Evolutionary conservation across 1,140 invertebrate species (phyloP).

Genomic region (Aplysia californica): DNA sequence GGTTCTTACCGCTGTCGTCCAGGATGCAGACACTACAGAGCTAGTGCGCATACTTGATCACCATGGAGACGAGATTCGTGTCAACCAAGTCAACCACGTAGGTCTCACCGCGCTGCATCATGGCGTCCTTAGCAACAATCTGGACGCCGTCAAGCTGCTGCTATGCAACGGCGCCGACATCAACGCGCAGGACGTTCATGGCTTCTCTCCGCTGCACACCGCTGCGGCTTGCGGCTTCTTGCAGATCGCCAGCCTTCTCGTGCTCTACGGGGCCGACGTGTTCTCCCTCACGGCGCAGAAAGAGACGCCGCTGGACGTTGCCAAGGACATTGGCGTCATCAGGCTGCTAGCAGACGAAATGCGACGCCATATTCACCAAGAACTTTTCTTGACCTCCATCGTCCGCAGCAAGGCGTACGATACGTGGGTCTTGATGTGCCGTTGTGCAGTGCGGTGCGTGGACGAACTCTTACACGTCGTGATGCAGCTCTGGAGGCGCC

Average conservation of each 20-base stretch:
- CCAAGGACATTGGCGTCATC: constrained; percentile 50
- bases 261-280: constrained; percentile 55
- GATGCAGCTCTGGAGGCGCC: constrained; percentile 21
- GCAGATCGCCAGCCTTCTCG: constrained; percentile 77
- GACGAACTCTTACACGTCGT: constrained; percentile 9
- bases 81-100: constrained; percentile 55
- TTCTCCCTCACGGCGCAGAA: constrained; percentile 48
- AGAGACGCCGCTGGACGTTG: constrained; percentile 55
- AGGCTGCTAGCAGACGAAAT: constrained; percentile 53
- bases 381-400: constrained; percentile 42
- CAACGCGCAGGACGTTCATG: constrained; percentile 96
- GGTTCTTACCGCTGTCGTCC: constrained; percentile 55
- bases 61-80: constrained; percentile 19
- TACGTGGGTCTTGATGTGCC: constrained; percentile 20
- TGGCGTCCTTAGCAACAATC: constrained; percentile 75
- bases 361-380: constrained; percentile 42
- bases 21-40: constrained; percentile 56
- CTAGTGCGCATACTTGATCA: constrained; percentile 44
- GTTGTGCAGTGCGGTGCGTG: constrained; percentile 19
- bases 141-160: constrained; percentile 98
- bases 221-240: constrained; percentile 95
- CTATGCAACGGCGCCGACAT: constrained; percentile 94
- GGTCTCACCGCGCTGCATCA: constrained; percentile 60
- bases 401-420: constrained; percentile 26
- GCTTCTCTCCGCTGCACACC: constrained; percentile 99